A percentile compares a stretch with the other conserved stretches of the same genome.
Conservation (phyloP, 1,140 invertebrate species). For the Drosophila nebulosa region DNA sequence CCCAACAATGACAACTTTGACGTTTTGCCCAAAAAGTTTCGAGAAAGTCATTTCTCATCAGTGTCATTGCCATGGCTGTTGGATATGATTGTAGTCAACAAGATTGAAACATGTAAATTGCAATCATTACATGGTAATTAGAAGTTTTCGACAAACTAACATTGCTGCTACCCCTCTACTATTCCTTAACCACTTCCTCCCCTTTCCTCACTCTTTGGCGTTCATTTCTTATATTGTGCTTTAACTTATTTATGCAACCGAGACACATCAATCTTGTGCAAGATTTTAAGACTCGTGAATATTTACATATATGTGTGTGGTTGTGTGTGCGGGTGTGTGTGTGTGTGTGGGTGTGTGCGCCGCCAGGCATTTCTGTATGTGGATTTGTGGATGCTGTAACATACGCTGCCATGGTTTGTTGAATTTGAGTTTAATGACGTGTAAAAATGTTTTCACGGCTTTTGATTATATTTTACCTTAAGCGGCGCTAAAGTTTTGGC, state of each 20-base stretch:
- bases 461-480: slow-evolving; percentile 79
- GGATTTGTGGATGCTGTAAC: slow-evolving; percentile 56
- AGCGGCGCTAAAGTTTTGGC: slow-evolving; percentile 63
- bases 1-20: slow-evolving; percentile 40
- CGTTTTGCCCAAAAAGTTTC: slow-evolving; percentile 37
- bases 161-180: neutral
- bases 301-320: neutral
- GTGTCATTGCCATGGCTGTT: neutral
- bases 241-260: slow-evolving; percentile 70
- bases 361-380: too few species aligned
- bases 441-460: slow-evolving; percentile 79
- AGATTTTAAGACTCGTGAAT: slow-evolving; percentile 38
- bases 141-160: slow-evolving; percentile 58
- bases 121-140: slow-evolving; percentile 70
- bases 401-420: slow-evolving; percentile 72
- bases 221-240: slow-evolving; percentile 18
- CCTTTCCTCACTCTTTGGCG: too few species aligned
- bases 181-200: neutral
- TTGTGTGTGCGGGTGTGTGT: slow-evolving; percentile 13
- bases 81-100: neutral
- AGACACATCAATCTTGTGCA: slow-evolving; percentile 68
- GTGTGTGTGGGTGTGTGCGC: slow-evolving; percentile 10
- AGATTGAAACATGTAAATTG: slow-evolving; percentile 41
- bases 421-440: slow-evolving; percentile 79
- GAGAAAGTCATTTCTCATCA: slow-evolving; percentile 62